Evolutionary conservation across 2,113 vertebrate species (phyloP).

Genomic region (Odontophorus gujanensis): DNA sequence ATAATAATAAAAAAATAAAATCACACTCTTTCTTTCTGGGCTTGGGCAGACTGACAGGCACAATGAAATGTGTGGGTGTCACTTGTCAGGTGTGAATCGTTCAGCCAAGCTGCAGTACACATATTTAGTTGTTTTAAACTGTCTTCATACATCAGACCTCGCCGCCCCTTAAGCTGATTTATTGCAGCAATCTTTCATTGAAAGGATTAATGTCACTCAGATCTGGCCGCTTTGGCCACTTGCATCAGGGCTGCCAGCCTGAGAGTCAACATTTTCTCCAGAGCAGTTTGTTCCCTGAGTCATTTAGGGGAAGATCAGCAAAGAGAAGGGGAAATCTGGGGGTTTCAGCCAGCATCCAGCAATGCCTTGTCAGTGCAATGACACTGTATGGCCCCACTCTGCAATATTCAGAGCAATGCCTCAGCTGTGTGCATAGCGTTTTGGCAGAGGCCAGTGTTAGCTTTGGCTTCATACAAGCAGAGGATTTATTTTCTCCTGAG

Average conservation of each 20-base stretch:
- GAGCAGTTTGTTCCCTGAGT: background rate
- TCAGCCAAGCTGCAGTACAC: slow-evolving; percentile 47
- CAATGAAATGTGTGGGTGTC: slow-evolving; percentile 55
- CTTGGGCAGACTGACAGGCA: slow-evolving; percentile 46
- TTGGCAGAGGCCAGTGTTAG: background rate
- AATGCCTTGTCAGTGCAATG: background rate
- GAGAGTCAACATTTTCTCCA: background rate
- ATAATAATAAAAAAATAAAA: background rate
- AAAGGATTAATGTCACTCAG: slow-evolving; percentile 38
- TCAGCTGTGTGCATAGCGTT: background rate
- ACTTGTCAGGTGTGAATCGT: slow-evolving; percentile 54
- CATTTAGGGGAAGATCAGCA: background rate
- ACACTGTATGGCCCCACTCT: background rate
- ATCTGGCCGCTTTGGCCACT: background rate
- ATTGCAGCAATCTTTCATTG: background rate
- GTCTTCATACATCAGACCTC: slow-evolving; percentile 46
- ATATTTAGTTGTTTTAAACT: slow-evolving; percentile 61
- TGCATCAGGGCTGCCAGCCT: slow-evolving; percentile 27
- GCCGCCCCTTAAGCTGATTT: background rate
- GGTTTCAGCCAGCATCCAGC: background rate
- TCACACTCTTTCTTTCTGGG: background rate
- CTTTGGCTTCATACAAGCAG: background rate
- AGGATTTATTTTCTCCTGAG: background rate
- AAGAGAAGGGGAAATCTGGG: background rate
- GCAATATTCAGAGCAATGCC: background rate